Evolutionary conservation across 2,797 vertebrate genomes (phyloP).

Genomic region (Buphagus erythrorhynchus): DNA sequence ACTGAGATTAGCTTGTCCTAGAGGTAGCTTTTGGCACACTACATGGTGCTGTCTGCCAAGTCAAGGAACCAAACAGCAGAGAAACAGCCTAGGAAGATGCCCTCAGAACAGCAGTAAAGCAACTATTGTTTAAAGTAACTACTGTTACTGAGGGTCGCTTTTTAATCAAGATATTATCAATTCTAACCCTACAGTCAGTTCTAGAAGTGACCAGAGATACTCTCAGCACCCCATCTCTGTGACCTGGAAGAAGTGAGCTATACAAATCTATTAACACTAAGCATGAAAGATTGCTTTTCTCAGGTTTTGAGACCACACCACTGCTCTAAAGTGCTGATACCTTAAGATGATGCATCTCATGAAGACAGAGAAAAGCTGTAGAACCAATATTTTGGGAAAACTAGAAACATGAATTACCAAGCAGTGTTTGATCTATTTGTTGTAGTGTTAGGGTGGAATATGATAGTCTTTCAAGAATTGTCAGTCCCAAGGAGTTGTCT

Average conservation of each 20-base stretch:
- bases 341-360: not conserved
- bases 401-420: not conserved
- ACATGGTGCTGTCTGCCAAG: not conserved
- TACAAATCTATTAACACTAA: not conserved
- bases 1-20: not conserved
- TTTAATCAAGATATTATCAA: not conserved
- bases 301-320: not conserved
- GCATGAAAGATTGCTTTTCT: not conserved
- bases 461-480: accelerated
- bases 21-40: not conserved
- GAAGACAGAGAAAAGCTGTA: not conserved
- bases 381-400: not conserved
- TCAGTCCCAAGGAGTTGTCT: not conserved
- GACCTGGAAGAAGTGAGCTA: not conserved
- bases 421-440: not conserved
- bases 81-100: not conserved
- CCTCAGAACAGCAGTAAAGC: not conserved
- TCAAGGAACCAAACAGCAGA: not conserved
- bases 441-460: not conserved
- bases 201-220: not conserved
- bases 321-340: not conserved
- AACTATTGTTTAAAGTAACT: not conserved
- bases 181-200: not conserved
- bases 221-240: not conserved
- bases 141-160: too few species aligned